These are phyloP conservation scores for Archips xylosteana DNA, from an alignment of 2,888 invertebrate genomes.

Conservation along the genomic window DNA sequence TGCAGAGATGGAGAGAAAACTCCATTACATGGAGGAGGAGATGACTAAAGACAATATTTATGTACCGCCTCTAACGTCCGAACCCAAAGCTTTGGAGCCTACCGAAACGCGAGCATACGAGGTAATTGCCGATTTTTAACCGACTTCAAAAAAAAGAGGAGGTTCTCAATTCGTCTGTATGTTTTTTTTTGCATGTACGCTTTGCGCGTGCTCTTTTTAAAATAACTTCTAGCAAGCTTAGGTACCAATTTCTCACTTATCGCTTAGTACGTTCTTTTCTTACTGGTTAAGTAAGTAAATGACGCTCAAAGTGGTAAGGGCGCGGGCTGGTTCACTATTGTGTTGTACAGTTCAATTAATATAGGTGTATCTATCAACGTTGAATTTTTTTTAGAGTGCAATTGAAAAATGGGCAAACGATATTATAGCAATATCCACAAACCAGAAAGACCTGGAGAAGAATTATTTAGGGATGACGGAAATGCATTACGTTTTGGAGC, in stretches of 20 bases:
- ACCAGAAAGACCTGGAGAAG: slow-evolving; percentile 60
- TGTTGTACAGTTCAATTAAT: background rate
- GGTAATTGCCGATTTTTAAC: slow-evolving; percentile 78
- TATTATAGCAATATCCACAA: slow-evolving; percentile 61
- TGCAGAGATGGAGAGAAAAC: slow-evolving; percentile 93
- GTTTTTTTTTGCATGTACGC: background rate
- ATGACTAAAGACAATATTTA: slow-evolving; percentile 90
- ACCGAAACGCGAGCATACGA: slow-evolving; percentile 92
- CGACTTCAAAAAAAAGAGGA: no score
- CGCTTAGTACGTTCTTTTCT: no score
- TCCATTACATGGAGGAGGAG: slow-evolving; percentile 91
- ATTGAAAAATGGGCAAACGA: slow-evolving; percentile 71
- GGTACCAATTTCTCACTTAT: no score
- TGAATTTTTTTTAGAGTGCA: slow-evolving; percentile 57
- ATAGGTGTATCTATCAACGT: background rate
- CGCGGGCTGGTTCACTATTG: background rate
- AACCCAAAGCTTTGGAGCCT: slow-evolving; percentile 87
- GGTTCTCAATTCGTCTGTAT: no score
- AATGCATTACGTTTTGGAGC: slow-evolving; percentile 65
- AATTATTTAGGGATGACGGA: slow-evolving; percentile 65
- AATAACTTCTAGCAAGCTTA: no score
- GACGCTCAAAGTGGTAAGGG: no score
- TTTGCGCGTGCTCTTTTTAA: no score
- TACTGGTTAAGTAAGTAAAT: no score
- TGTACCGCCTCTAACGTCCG: slow-evolving; percentile 84